These are phyloP conservation scores for Cryptotis parvus DNA, from an alignment of 2,113 vertebrate genomes.

Conservation along the genomic window DNA sequence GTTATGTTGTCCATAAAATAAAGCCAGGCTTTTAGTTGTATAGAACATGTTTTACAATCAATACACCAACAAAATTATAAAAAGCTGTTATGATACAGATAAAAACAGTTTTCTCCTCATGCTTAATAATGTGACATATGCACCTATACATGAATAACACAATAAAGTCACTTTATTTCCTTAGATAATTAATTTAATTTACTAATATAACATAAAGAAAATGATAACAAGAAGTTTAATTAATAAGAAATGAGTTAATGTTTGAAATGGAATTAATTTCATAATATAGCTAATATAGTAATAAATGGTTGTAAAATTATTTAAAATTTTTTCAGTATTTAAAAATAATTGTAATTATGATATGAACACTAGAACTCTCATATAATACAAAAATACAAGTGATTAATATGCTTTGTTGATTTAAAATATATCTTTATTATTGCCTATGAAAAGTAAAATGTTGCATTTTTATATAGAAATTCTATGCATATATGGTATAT, in stretches of 20 bases:
- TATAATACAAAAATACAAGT: background rate
- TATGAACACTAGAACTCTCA: background rate
- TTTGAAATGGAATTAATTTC: background rate
- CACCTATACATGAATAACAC: background rate
- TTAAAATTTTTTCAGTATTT: too few relatives aligned
- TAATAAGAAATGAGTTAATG: background rate
- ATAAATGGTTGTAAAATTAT: too few relatives aligned
- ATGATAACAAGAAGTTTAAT: background rate
- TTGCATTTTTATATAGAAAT: background rate
- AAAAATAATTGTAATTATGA: too few relatives aligned
- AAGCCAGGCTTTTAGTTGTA: background rate
- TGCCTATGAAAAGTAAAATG: background rate
- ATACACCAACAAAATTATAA: background rate
- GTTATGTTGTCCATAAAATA: background rate
- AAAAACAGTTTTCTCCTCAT: background rate
- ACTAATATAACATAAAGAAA: background rate
- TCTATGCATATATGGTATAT: background rate
- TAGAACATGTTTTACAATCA: background rate
- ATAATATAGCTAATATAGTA: background rate
- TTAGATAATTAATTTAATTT: background rate
- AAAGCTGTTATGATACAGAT: background rate
- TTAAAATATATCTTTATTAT: background rate
- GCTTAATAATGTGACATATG: background rate
- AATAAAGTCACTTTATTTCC: conserved; percentile 4
- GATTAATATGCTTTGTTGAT: background rate